Evolutionary conservation across 2,797 vertebrate genomes (phyloP).

Genomic region (Muscicapa striata): DNA sequence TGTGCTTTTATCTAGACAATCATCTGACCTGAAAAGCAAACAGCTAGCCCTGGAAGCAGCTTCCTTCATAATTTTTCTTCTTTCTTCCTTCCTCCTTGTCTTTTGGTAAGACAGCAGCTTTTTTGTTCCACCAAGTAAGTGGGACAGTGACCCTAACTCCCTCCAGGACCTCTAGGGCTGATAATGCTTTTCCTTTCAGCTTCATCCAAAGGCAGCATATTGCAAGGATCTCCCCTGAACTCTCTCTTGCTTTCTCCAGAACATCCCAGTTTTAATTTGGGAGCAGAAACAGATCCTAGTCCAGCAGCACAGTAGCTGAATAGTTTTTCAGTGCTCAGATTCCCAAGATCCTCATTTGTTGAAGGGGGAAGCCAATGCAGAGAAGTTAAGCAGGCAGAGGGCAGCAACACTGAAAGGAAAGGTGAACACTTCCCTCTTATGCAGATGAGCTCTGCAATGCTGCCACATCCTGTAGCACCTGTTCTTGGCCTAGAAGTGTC

Average conservation of each 20-base stretch:
- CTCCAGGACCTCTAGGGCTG: not conserved
- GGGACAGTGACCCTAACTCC: not conserved
- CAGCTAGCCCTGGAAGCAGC: not conserved
- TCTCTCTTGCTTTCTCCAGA: not conserved
- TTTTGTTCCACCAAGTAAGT: not conserved
- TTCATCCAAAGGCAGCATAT: not conserved
- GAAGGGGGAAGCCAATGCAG: not conserved
- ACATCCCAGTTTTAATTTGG: not conserved
- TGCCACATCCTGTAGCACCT: not conserved
- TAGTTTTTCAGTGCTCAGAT: not conserved
- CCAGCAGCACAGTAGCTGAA: not conserved
- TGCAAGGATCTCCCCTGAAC: not conserved
- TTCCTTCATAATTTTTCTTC: not conserved
- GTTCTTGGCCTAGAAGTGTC: not conserved
- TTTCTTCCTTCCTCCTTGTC: not conserved
- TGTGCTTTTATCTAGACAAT: not conserved
- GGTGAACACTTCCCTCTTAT: not conserved
- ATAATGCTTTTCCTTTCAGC: not conserved
- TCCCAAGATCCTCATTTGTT: not conserved
- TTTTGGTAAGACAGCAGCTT: not conserved
- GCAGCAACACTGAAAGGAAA: not conserved
- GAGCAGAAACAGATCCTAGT: not conserved
- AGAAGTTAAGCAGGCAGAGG: not conserved
- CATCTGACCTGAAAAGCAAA: not conserved
- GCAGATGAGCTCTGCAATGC: not conserved